phyloP scores from a whole-genome alignment of 2,797 vertebrate species.

The Carduelis carduelis region DNA sequence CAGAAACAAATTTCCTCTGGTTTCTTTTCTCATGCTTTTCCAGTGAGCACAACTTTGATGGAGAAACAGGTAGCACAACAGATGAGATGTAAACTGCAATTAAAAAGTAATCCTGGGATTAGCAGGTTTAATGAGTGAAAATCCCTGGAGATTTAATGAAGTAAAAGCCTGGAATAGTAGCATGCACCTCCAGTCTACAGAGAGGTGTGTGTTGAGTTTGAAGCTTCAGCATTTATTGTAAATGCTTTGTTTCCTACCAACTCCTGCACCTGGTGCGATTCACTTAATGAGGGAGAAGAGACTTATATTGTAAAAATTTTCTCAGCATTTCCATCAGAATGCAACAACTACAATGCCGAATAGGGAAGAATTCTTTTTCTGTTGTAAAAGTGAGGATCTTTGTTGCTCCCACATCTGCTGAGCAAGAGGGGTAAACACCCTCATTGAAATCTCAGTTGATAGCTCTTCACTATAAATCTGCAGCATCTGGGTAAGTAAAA shows the following conservation, averaged over 20 bases:
- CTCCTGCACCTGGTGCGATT: background rate
- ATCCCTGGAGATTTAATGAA: background rate
- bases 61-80: background rate
- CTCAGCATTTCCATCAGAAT: background rate
- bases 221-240: background rate
- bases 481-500: background rate
- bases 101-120: background rate
- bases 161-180: background rate
- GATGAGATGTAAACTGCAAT: background rate
- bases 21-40: background rate
- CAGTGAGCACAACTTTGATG: background rate
- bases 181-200: background rate
- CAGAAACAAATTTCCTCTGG: background rate
- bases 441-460: background rate
- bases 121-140: background rate
- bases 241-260: background rate
- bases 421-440: background rate
- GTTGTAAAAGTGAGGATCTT: background rate
- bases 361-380: background rate
- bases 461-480: conserved; percentile 1
- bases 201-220: background rate
- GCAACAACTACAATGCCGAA: background rate
- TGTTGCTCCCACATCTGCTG: background rate
- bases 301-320: background rate
- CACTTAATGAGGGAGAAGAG: background rate